Evolutionary conservation across 1,140 invertebrate genomes (phyloP).

Genomic region (Hirudo medicinalis): DNA sequence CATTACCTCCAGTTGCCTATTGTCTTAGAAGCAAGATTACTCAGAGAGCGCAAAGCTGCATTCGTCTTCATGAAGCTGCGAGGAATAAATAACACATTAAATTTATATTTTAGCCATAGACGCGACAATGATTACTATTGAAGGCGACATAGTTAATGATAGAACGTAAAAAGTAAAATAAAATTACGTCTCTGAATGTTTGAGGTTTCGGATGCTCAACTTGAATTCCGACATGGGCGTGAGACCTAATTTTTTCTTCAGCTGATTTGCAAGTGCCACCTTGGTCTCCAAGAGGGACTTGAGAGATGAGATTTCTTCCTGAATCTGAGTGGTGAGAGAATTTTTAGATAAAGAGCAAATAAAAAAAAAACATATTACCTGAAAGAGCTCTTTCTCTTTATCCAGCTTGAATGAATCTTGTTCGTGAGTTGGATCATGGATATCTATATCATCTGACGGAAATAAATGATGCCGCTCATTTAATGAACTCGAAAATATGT

Average conservation of each 20-base stretch:
- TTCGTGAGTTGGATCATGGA: no score
- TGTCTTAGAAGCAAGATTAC: slow-evolving; percentile 51
- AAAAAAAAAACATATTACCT: no score
- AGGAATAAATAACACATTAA: not conserved
- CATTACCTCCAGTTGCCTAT: slow-evolving; percentile 66
- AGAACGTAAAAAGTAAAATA: not conserved
- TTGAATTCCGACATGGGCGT: slow-evolving; percentile 11
- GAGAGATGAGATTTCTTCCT: slow-evolving; percentile 11
- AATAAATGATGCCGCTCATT: no score
- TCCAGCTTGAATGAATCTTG: no score
- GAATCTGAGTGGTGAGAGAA: not conserved
- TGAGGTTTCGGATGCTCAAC: slow-evolving; percentile 8
- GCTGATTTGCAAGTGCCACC: slow-evolving; percentile 5
- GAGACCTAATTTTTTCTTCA: slow-evolving; percentile 13
- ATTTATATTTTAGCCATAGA: no score
- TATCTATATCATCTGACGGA: no score
- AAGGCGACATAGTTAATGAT: no score
- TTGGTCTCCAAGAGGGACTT: slow-evolving; percentile 15
- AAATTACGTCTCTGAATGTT: slow-evolving; percentile 11
- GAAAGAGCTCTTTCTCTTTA: no score
- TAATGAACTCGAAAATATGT: no score
- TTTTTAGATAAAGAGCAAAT: no score
- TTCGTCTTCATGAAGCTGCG: slow-evolving; percentile 38
- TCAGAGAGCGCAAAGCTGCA: slow-evolving; percentile 54
- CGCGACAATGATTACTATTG: no score